phyloP scores from a whole-genome alignment of 2,113 vertebrate species.

The Tachycineta bicolor region DNA sequence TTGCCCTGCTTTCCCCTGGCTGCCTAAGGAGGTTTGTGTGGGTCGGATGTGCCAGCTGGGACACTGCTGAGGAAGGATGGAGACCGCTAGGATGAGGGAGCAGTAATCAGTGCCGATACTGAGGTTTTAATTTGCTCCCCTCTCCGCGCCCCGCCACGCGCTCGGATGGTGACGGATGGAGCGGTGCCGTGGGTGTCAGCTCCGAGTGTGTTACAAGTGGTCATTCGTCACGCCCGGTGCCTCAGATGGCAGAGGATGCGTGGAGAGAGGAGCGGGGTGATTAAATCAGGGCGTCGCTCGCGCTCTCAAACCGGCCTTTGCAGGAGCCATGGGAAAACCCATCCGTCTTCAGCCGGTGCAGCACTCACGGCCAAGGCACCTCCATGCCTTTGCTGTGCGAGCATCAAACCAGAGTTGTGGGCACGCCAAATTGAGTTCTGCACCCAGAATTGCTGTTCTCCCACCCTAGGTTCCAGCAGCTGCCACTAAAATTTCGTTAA shows the following conservation, averaged over 20 bases:
- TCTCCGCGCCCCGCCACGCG: accelerated
- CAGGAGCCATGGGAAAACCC: conserved; percentile 8
- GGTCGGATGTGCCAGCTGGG: neutral
- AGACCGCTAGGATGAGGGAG: neutral
- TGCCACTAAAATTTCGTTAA: neutral
- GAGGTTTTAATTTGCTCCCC: neutral
- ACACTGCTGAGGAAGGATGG: neutral
- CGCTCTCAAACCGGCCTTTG: neutral
- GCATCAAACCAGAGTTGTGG: neutral
- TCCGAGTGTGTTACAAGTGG: neutral
- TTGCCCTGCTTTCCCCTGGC: neutral
- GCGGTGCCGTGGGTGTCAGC: neutral
- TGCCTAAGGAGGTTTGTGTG: neutral
- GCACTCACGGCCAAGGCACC: neutral
- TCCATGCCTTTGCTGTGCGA: neutral
- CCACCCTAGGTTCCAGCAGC: neutral
- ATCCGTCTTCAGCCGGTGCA: accelerated
- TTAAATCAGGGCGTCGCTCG: neutral
- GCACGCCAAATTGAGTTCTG: neutral
- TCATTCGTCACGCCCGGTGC: neutral
- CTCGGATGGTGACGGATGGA: neutral
- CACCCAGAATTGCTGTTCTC: neutral
- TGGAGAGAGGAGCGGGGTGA: neutral
- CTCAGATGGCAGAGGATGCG: neutral
- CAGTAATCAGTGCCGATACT: neutral